Evolutionary conservation across 35 echinoderm and acorn worm genomes (phyloP).

Genomic region (Apostichopus japonicus): DNA sequence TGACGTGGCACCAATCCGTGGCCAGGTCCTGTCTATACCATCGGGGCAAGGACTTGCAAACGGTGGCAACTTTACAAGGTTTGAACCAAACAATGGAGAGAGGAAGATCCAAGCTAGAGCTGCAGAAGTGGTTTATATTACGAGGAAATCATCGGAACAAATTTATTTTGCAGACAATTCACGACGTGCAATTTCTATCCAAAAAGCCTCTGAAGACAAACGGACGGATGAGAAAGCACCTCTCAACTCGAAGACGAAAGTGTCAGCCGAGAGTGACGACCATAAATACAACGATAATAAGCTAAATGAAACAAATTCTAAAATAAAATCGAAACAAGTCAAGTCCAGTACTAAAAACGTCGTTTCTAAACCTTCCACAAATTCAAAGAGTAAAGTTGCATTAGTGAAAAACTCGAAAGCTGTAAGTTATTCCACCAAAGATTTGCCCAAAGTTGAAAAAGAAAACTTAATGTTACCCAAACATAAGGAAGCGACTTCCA

Average conservation of each 20-base stretch:
- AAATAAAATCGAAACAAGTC: not conserved
- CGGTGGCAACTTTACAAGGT: slow-evolving; percentile 18
- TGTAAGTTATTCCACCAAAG: not conserved
- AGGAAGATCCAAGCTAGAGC: slow-evolving; percentile 31
- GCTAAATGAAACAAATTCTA: slow-evolving; percentile 13
- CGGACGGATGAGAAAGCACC: not conserved
- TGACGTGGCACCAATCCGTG: slow-evolving; percentile 24
- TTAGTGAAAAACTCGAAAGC: not conserved
- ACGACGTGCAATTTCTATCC: slow-evolving; percentile 27
- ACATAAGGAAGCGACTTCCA: not conserved
- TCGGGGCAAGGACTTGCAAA: not conserved
- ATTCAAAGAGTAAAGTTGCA: not conserved
- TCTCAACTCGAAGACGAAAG: not conserved
- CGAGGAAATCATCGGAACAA: slow-evolving; percentile 13
- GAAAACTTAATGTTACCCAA: not conserved
- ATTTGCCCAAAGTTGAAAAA: not conserved
- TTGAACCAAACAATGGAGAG: slow-evolving; percentile 13
- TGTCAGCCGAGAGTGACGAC: not conserved
- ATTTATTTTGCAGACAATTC: slow-evolving; percentile 54
- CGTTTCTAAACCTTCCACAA: not conserved
- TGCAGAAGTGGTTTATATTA: slow-evolving; percentile 51
- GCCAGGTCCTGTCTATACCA: slow-evolving; percentile 27
- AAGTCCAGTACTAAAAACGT: slow-evolving; percentile 7
- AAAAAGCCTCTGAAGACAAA: not conserved
- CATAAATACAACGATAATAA: not conserved